phyloP scores from a whole-genome alignment of 2,888 invertebrate species.

The Halocaridina rubra region DNA sequence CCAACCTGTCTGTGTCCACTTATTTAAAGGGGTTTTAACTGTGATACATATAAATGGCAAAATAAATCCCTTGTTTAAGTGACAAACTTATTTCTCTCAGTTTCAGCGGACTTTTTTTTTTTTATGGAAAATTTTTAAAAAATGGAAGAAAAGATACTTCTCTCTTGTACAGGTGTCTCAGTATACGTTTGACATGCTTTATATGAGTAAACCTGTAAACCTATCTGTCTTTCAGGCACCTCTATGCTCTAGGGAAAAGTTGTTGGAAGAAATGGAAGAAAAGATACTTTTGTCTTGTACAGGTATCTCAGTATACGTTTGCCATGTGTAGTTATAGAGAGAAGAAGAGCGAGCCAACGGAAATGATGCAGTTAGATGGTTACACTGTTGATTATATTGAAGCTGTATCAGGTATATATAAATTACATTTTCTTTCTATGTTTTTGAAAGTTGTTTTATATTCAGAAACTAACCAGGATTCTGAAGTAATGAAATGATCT shows the following conservation, averaged over 20 bases:
- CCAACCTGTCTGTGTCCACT: no score
- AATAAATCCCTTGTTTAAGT: no score
- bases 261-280: constrained; percentile 99
- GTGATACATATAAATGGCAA: no score
- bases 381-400: constrained; percentile 99
- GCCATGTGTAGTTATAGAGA: constrained; percentile 99
- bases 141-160: constrained; percentile 99
- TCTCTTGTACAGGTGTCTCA: constrained; percentile 99
- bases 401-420: constrained; percentile 82
- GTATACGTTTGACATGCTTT: constrained; percentile 99
- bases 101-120: no score
- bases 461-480: no score
- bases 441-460: no score
- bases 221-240: constrained; percentile 73
- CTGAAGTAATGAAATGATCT: no score
- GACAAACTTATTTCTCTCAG: no score
- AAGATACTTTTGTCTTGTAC: constrained; percentile 96
- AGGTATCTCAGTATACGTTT: constrained; percentile 99
- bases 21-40: no score
- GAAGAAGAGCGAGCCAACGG: constrained; percentile 98
- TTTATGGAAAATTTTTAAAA: no score
- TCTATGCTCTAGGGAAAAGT: constrained; percentile 93
- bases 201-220: no score
- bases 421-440: constrained; percentile 68
- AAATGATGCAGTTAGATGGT: constrained; percentile 99